A percentile compares a stretch with the other conserved stretches of the same genome.
Evolutionary conservation across 2,797 vertebrate genomes (phyloP).

Genomic region (Anomalospiza imberbis): DNA sequence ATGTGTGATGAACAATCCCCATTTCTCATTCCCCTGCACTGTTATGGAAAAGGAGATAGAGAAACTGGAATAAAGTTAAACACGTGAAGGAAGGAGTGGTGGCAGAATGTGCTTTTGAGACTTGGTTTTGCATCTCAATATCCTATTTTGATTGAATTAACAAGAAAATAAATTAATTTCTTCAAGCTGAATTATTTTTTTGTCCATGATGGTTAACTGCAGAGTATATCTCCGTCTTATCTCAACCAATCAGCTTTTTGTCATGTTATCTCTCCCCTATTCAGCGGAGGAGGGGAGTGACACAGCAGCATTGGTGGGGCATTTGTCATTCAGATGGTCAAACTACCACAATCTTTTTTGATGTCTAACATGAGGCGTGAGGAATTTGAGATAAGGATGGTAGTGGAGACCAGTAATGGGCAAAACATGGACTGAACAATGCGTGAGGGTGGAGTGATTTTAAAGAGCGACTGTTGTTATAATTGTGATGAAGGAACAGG

Average conservation of each 20-base stretch:
- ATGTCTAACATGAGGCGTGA: accelerated
- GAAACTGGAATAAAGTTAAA: not conserved
- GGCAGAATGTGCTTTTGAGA: not conserved
- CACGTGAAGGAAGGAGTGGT: not conserved
- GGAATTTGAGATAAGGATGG: not conserved
- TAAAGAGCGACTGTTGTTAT: not conserved
- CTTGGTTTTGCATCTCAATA: not conserved
- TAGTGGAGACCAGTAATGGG: not conserved
- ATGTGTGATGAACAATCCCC: not conserved
- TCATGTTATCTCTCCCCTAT: not conserved
- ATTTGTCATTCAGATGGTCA: not conserved
- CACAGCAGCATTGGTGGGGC: not conserved
- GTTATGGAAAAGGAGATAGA: not conserved
- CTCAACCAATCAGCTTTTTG: not conserved
- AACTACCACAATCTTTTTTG: not conserved
- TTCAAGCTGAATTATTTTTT: not conserved
- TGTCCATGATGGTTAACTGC: not conserved
- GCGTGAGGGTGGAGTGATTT: not conserved
- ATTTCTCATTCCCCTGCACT: not conserved
- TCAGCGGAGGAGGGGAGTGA: not conserved
- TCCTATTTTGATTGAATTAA: not conserved
- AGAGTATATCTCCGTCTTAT: not conserved
- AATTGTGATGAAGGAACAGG: not conserved
- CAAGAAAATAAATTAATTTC: not conserved
- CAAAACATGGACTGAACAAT: not conserved